Evolutionary conservation across 2,113 vertebrate genomes (phyloP), one percentile per base, ranked within the genome.

Genomic region (Pterocles burchelli): DNA sequence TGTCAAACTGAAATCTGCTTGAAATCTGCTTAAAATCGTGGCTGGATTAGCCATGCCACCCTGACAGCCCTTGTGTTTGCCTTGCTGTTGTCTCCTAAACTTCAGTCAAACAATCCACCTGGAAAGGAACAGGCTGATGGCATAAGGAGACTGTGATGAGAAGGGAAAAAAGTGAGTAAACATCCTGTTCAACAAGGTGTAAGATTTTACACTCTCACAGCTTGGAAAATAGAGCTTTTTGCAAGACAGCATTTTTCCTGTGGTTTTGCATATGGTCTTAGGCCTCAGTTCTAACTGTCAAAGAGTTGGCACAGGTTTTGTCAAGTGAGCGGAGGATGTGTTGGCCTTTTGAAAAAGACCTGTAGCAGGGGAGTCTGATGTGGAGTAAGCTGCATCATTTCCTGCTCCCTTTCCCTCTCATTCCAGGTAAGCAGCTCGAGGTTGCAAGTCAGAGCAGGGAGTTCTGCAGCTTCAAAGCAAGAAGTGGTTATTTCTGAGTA

Each of bases 381-480:
- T 14, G 28, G 34, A 24, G 4, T 41, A 13, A 70, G 11, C 36
- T 34, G 55, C 24, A 28, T 21, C 43, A 12, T 68, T 11, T 17
- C 20, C 17, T 63, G 11, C 25, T 68, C 21, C 24, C 28, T 66
- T 55, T 46, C 49, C 26, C 10, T 65, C 26, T 19, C 25, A 13
- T 17, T 7, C 7, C 3, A 1, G 13, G 29, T 41, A 10, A 55
- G n/a, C 51, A 17, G 22, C 11, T n/a, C 0, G 2, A 25, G 68
- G 26, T 13, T 70, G 45, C 16, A 55, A 5, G 33, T 51, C 2
- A 5, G 28, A 79, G 29, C 20, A 10, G 54, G 1, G 19, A 34
- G 28, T 41, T 73, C 33, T 28, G 9, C 34, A 10, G 12, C 28
- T 26, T 43, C 21, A n/a, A 3, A 77, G 29, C 65, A 45, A 46